Conservation (phyloP, 53 echinoderm and acorn worm species). For the Stichopus horrens region DNA sequence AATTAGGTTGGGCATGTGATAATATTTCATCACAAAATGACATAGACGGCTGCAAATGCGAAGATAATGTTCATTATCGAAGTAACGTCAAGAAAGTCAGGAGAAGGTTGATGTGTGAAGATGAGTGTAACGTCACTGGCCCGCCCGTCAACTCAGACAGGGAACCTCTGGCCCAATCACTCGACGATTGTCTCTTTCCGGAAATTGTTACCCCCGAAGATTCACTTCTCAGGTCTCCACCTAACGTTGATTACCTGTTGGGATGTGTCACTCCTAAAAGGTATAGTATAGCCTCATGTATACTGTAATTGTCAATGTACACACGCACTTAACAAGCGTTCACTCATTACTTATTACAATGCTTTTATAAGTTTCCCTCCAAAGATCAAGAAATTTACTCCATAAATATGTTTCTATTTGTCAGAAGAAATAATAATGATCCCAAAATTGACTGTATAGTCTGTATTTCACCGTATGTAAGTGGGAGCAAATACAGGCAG, state of each 20-base stretch:
- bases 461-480: too few species aligned
- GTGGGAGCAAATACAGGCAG: too few species aligned
- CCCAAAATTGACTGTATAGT: too few species aligned
- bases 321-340: too few species aligned
- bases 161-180: conserved; percentile 18
- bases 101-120: conserved; percentile 2
- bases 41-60: not conserved
- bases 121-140: not conserved
- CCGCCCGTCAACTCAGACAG: not conserved
- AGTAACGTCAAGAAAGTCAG: not conserved
- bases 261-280: conserved; percentile 36
- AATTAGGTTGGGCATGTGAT: not conserved
- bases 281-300: not conserved
- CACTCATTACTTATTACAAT: too few species aligned
- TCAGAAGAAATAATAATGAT: too few species aligned
- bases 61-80: not conserved
- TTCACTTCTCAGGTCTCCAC: conserved; percentile 7
- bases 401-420: too few species aligned
- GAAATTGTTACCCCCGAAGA: conserved; percentile 32
- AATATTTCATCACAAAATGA: not conserved
- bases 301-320: too few species aligned
- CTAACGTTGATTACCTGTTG: conserved; percentile 36
- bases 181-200: conserved; percentile 38
- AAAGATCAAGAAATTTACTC: too few species aligned
- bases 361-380: too few species aligned